phyloP scores from a whole-genome alignment of 2,888 invertebrate genomes.

The Hecatera dysodea region DNA sequence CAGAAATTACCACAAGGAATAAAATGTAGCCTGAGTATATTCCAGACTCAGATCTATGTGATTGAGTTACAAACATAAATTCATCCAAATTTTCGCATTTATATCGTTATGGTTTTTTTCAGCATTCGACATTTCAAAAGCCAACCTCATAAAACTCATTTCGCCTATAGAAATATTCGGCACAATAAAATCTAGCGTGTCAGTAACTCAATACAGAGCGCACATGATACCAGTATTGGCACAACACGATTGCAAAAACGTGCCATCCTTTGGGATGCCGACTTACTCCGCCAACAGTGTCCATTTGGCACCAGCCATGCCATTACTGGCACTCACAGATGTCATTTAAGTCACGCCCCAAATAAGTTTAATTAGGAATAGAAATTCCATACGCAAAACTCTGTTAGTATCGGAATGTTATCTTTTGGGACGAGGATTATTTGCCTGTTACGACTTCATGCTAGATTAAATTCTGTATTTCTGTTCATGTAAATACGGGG shows the following conservation, averaged over 20 bases:
- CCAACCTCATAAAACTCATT: not conserved
- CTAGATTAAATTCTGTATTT: slow-evolving; percentile 61
- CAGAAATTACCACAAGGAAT: too few species aligned
- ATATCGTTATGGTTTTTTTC: not conserved
- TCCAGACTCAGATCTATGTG: too few species aligned
- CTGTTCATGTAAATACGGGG: slow-evolving; percentile 56
- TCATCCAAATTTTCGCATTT: too few species aligned
- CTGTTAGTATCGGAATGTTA: slow-evolving; percentile 60
- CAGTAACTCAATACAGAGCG: slow-evolving; percentile 30
- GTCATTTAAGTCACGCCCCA: slow-evolving; percentile 72
- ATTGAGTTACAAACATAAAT: too few species aligned
- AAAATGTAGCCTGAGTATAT: too few species aligned
- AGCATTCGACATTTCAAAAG: not conserved
- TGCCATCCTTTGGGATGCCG: slow-evolving; percentile 43
- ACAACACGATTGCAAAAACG: slow-evolving; percentile 56
- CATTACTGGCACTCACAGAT: slow-evolving; percentile 70
- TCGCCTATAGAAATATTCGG: slow-evolving; percentile 22
- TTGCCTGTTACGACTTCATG: slow-evolving; percentile 48
- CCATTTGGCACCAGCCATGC: slow-evolving; percentile 72
- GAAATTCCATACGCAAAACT: slow-evolving; percentile 67
- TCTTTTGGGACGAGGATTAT: slow-evolving; percentile 47
- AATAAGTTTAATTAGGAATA: slow-evolving; percentile 77
- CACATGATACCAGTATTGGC: slow-evolving; percentile 44
- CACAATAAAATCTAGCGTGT: slow-evolving; percentile 23
- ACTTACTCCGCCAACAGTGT: slow-evolving; percentile 68